These are phyloP conservation scores for Tachyglossus aculeatus DNA, from an alignment of 2,797 vertebrate species.

Conservation along the genomic window DNA sequence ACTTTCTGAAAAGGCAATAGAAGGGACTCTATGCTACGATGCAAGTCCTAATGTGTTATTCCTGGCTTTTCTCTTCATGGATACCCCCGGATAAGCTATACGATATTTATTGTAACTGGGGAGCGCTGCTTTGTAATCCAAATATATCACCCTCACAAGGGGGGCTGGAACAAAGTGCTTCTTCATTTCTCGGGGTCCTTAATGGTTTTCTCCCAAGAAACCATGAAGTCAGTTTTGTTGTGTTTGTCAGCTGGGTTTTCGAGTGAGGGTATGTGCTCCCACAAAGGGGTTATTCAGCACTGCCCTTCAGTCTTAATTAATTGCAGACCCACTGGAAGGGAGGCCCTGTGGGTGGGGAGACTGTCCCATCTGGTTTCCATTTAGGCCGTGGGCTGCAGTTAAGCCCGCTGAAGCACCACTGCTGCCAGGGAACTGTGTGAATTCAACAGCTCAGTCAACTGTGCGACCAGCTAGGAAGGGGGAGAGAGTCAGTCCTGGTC, in stretches of 20 bases:
- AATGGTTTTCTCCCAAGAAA: constrained; percentile 65
- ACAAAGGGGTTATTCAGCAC: constrained; percentile 77
- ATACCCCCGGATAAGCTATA: constrained; percentile 17
- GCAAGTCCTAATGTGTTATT: constrained; percentile 56
- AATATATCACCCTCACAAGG: constrained; percentile 52
- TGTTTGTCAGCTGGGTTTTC: constrained; percentile 69
- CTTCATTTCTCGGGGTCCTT: constrained; percentile 63
- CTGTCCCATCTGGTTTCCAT: constrained; percentile 68
- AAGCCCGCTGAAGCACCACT: not conserved
- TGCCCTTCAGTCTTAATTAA: constrained; percentile 69
- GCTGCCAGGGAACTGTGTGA: not conserved
- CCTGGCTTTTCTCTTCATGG: constrained; percentile 57
- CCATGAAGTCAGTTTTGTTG: constrained; percentile 63
- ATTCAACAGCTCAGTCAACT: not conserved
- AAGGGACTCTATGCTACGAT: constrained; percentile 1
- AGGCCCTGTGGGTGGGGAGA: constrained; percentile 52
- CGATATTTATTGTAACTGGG: constrained; percentile 41
- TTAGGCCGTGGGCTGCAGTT: not conserved
- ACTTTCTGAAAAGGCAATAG: not conserved
- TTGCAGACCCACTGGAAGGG: constrained; percentile 62
- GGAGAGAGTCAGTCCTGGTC: not conserved
- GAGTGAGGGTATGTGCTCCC: constrained; percentile 51
- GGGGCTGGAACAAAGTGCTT: constrained; percentile 65
- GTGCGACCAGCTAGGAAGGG: rapidly evolving
- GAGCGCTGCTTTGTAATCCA: constrained; percentile 61